Evolutionary conservation across 2,888 invertebrate species (phyloP).

Genomic region (Stenotaenia linearis): DNA sequence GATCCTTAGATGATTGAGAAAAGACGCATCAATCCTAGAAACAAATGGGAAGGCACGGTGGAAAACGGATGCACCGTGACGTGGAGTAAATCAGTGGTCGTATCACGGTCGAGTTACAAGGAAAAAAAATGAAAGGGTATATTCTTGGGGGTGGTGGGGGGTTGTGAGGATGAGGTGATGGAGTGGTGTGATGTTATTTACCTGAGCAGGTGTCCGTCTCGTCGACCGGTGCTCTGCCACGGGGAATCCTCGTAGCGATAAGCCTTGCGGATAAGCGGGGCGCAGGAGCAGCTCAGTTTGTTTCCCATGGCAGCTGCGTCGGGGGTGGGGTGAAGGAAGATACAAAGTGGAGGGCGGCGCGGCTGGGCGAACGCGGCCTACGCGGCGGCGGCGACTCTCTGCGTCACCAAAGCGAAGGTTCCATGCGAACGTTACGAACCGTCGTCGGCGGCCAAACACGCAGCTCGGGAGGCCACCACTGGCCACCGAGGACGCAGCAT

Average conservation of each 20-base stretch:
- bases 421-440: background rate
- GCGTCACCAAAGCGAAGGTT: constrained; percentile 11
- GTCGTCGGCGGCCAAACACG: background rate
- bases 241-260: constrained; percentile 93
- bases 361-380: background rate
- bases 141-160: too few relatives aligned
- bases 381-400: constrained; percentile 14
- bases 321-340: constrained; percentile 8
- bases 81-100: too few relatives aligned
- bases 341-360: constrained; percentile 27
- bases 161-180: background rate
- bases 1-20: too few relatives aligned
- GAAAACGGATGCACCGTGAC: too few relatives aligned
- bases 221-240: constrained; percentile 80
- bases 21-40: too few relatives aligned
- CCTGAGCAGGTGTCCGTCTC: constrained; percentile 84
- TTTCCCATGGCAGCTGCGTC: constrained; percentile 68
- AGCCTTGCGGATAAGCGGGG: constrained; percentile 90
- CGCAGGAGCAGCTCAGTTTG: constrained; percentile 94
- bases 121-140: background rate
- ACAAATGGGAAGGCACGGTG: too few relatives aligned
- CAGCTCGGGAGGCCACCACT: background rate
- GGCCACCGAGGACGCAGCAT: constrained; percentile 1
- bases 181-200: constrained; percentile 51
- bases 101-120: background rate